Conservation (phyloP, 1,140 invertebrate genomes). For the Meloidogyne floridensis region DNA sequence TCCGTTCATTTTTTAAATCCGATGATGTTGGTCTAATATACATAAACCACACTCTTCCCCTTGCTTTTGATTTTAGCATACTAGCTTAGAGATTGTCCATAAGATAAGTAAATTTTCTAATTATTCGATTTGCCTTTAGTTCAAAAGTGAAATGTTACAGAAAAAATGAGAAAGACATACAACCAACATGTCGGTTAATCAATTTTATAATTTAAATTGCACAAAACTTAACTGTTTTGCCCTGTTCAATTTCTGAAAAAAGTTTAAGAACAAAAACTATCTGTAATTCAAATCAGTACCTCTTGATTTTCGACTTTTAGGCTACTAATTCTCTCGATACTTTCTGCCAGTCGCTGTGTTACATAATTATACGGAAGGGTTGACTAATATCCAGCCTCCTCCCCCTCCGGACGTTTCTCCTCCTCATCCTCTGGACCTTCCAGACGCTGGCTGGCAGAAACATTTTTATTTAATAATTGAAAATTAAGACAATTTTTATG, state of each 20-base stretch:
- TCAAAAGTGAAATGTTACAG: not conserved
- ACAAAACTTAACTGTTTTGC: not conserved
- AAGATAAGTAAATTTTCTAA: not conserved
- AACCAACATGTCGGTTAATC: not conserved
- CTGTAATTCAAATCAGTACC: too few species aligned
- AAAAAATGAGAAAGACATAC: not conserved
- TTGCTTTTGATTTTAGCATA: not conserved
- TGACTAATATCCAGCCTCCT: slow-evolving; percentile 15
- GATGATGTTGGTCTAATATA: not conserved
- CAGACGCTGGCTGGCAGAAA: too few species aligned
- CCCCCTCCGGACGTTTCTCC: slow-evolving; percentile 59
- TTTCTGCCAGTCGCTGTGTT: too few species aligned
- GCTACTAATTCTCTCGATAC: too few species aligned
- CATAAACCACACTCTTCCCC: not conserved
- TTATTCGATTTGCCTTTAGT: not conserved
- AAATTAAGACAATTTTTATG: too few species aligned
- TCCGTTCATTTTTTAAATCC: not conserved
- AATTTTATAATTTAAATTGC: not conserved
- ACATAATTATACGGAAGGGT: too few species aligned
- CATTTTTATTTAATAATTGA: too few species aligned
- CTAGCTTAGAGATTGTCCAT: not conserved
- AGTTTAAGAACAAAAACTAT: too few species aligned
- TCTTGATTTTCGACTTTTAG: too few species aligned
- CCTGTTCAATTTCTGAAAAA: too few species aligned
- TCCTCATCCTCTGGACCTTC: slow-evolving; percentile 20